A percentile compares a stretch with the other conserved stretches of the same genome.
Conservation (phyloP, 2,888 invertebrate genomes). For the Sarcophaga subvicina region DNA sequence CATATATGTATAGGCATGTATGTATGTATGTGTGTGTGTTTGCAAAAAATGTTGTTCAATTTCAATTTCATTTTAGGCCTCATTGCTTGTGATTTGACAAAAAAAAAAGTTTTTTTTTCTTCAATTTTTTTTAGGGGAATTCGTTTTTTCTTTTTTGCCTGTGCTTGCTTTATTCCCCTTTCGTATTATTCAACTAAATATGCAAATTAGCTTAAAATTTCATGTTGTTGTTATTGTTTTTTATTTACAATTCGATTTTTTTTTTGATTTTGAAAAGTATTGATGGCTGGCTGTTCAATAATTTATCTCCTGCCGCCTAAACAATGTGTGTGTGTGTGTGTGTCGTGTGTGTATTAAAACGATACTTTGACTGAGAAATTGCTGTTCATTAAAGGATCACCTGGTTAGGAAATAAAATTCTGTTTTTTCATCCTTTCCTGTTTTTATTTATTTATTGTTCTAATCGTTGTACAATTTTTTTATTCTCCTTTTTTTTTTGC, state of each 20-base stretch:
- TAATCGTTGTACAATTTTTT: neutral
- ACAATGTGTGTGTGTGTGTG: neutral
- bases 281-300: slow-evolving; percentile 68
- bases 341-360: neutral
- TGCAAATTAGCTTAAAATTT: slow-evolving; percentile 55
- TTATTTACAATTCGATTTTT: neutral
- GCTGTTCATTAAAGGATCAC: slow-evolving; percentile 39
- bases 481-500: neutral
- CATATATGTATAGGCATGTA: neutral
- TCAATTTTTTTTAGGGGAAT: slow-evolving; percentile 51
- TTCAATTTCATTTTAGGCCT: slow-evolving; percentile 44
- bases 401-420: slow-evolving; percentile 23
- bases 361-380: neutral
- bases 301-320: slow-evolving; percentile 48
- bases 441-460: neutral
- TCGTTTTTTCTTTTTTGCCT: slow-evolving; percentile 32
- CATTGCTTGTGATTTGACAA: slow-evolving; percentile 65
- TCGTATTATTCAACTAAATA: slow-evolving; percentile 54
- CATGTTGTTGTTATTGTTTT: neutral
- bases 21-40: neutral
- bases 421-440: neutral
- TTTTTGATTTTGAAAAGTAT: slow-evolving; percentile 40
- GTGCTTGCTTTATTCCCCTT: neutral
- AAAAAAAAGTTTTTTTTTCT: neutral
- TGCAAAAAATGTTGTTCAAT: slow-evolving; percentile 38